Base-by-base conservation (phyloP, 2,888 invertebrate species). In the Agrenia bidenticulata region DNA sequence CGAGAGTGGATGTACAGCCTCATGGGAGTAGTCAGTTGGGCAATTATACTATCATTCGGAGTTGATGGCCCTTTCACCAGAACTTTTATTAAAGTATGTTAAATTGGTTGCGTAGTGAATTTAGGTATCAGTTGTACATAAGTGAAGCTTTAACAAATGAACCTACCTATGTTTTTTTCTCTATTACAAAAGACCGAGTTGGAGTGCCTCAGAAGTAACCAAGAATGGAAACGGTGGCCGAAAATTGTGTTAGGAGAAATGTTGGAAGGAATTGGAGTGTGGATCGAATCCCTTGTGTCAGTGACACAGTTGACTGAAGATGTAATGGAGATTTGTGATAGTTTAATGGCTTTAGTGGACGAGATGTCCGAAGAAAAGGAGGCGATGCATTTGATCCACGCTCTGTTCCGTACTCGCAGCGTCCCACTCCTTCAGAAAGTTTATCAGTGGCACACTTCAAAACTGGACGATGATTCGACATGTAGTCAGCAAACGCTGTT, bases 361-460 rank as follows among this genome's bases (percentile, higher is more conserved):
- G 56, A 53, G 27, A 61, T 72, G 61, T 26, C 59, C 2, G 69
- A 67, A n/a, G 62, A 68, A 39, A 61, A 64, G 27, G 55, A 61
- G 17, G 54, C 64, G 1, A 19, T 75, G 1, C 55, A 59, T 24
- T 50, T 69, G 15, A 51, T 73, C 1, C 66, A 70, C 37, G 54
- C 69, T 4, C 50, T 73, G 13, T 21, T 75, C 5, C 58, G 73
- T 13, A 73, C 73, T 5, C 50, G 73, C 19, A 75, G 72, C 53
- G 67, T 74, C 0, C 54, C 37, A 2, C 49, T 73, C 39, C 57
- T 75, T 5, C 75, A 75, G 57, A 70, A 67, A 39, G 63, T 67
- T 0, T 75, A 73, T 41, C 53, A 45, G 0, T 75, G 75, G 75
- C 60, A 74, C 9, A 54, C 69, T 21, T 17, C 56, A 1, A 67